phyloP scores from a whole-genome alignment of 92 coral and sea anemone species.

The Pocillopora meandrina region DNA sequence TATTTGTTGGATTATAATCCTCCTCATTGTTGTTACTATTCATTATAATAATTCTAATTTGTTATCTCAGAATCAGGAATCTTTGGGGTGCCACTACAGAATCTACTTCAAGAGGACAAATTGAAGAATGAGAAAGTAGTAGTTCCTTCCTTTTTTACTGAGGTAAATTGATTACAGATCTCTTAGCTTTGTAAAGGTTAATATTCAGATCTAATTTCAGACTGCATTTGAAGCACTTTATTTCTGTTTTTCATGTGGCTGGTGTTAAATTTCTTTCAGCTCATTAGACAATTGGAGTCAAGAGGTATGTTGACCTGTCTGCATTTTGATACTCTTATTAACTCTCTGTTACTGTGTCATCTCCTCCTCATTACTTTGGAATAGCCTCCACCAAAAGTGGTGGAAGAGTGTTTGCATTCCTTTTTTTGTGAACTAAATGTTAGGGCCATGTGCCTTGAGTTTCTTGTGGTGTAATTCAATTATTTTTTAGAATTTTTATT shows the following conservation, averaged over 20 bases:
- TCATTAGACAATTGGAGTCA: conserved; percentile 42
- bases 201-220: neutral
- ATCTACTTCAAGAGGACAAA: conserved; percentile 80
- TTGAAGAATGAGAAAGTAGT: conserved; percentile 52
- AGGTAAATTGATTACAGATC: conserved; percentile 49
- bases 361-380: too few relatives aligned
- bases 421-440: too few relatives aligned
- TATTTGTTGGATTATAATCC: neutral
- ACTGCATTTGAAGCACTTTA: neutral
- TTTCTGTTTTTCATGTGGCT: neutral
- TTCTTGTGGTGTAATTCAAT: too few relatives aligned
- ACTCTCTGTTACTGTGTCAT: neutral
- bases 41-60: neutral
- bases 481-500: too few relatives aligned
- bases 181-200: neutral
- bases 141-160: conserved; percentile 75
- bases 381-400: too few relatives aligned
- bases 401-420: too few relatives aligned
- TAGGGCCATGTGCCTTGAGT: too few relatives aligned
- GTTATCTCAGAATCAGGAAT: conserved; percentile 78
- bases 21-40: neutral
- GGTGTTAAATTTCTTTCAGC: conserved; percentile 35
- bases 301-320: conserved; percentile 31
- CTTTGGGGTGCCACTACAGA: conserved; percentile 91
- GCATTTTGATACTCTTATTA: neutral